Evolutionary conservation across 2,888 invertebrate genomes (phyloP).

Genomic region (Onchidella celtica): DNA sequence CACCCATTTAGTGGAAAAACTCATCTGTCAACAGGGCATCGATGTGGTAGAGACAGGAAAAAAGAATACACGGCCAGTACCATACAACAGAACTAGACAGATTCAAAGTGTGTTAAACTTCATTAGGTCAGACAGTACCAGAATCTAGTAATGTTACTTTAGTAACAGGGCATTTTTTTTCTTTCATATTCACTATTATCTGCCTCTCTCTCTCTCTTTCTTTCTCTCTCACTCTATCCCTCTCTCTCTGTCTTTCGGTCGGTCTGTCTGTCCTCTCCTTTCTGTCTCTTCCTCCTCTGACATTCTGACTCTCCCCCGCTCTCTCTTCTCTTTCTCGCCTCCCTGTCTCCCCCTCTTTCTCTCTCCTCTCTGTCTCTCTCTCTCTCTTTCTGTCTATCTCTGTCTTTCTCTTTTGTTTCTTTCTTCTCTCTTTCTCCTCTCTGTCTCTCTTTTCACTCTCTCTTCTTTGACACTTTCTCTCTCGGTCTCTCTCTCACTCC

Average conservation of each 20-base stretch:
- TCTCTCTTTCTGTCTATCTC: neutral
- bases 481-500: slow-evolving; percentile 1
- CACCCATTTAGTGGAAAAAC: too few species aligned
- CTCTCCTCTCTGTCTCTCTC: neutral
- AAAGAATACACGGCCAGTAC: too few species aligned
- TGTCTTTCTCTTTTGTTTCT: neutral
- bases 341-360: neutral
- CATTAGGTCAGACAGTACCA: too few species aligned
- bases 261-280: neutral
- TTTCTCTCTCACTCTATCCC: slow-evolving; percentile 15
- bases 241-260: slow-evolving; percentile 26
- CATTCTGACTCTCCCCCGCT: neutral
- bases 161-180: too few species aligned
- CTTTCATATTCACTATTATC: neutral
- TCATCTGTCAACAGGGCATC: too few species aligned
- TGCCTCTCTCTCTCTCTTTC: slow-evolving; percentile 21
- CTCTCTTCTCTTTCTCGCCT: neutral
- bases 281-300: neutral
- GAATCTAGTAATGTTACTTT: too few species aligned
- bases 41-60: too few species aligned
- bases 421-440: neutral
- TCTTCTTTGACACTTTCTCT: slow-evolving; percentile 3
- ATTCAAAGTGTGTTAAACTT: too few species aligned
- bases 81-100: too few species aligned
- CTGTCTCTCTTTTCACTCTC: neutral